Evolutionary conservation across 2,888 invertebrate species (phyloP), one percentile per base, ranked within the genome.

Genomic region (Aporophyla nigra): DNA sequence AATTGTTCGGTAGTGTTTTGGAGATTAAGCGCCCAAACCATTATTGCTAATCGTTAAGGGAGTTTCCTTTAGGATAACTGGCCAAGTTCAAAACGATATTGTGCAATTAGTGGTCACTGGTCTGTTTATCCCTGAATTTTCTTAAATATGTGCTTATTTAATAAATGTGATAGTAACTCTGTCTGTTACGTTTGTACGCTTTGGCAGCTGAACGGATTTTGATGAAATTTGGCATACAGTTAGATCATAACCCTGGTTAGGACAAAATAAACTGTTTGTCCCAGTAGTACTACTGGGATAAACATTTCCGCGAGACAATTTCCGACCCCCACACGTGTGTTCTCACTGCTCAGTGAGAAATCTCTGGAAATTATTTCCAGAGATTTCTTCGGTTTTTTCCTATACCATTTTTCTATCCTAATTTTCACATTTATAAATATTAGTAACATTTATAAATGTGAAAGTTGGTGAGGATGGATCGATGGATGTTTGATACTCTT

Each of bases 11-110:
- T 75, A 10, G 24, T 33, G 33, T 33, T 33, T 33, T 33, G 33
- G 33, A 24, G 51, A 74, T 81, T 77, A 77, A 82, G 33, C 33
- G 56, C 56, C 24, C 46, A 82, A 76, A 33, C 53, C 58, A 65
- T 78, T 82, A 74, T 65, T 65, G 10, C 12, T 78, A 59, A 82
- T 76, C 56, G 46, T 65, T 59, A n/a, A 7, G n/a, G 27, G 46
- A 51, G 56, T 54, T 51, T 16, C 49, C 14, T 58, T 65, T 53
- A 33, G 3, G 10, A 33, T 58, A 58, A 74, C 33, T 53, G 46
- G 5, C 14, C 27, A 62, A 74, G 49, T 62, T 9, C 19, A 51
- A 72, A 27, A 74, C 33, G 19, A 27, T 56, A 74, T 46, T 46
- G 27, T 4, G 54, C 19, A 72, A 46, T 56, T 74, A n/a, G 5